phyloP scores from a whole-genome alignment of 2,797 vertebrate species.

The Poecilia gillii region DNA sequence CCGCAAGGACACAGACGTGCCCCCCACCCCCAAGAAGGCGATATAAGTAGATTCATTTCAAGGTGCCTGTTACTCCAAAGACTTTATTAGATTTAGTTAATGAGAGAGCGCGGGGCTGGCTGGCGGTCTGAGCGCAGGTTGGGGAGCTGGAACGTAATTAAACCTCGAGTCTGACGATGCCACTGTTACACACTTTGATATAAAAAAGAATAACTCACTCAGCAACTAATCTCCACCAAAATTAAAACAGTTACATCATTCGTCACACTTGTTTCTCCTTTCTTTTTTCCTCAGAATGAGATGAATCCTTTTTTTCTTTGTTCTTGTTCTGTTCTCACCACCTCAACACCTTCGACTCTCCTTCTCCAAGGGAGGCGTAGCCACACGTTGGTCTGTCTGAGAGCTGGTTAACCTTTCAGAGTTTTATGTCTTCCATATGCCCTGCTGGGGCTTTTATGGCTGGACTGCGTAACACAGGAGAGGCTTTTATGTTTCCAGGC shows the following conservation, averaged over 20 bases:
- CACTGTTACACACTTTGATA: conserved; percentile 72
- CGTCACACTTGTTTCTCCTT: conserved; percentile 61
- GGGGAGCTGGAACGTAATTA: conserved; percentile 81
- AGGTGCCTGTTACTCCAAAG: conserved; percentile 80
- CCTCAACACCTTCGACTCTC: conserved; percentile 28
- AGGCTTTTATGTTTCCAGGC: conserved; percentile 67
- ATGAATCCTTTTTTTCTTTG: conserved; percentile 33
- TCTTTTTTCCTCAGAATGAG: conserved; percentile 29
- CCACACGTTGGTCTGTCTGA: conserved; percentile 37
- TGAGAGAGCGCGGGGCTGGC: conserved; percentile 75
- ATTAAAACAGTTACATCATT: conserved; percentile 70
- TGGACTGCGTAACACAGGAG: conserved; percentile 64
- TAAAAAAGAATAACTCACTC: conserved; percentile 81
- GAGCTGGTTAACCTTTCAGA: conserved; percentile 66
- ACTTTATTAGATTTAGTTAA: conserved; percentile 84
- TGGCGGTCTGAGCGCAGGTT: conserved; percentile 72
- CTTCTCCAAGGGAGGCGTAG: conserved; percentile 57
- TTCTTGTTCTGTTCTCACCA: conserved; percentile 27
- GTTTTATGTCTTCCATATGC: conserved; percentile 81
- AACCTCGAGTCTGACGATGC: conserved; percentile 71
- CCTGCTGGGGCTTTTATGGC: conserved; percentile 57
- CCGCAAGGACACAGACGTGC: conserved; percentile 62
- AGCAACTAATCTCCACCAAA: conserved; percentile 75
- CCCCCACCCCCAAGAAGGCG: conserved; percentile 57
- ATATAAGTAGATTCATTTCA: conserved; percentile 82